A percentile compares a stretch with the other conserved stretches of the same genome.
These are phyloP conservation scores for Acanthisitta chloris DNA, from an alignment of 2,113 vertebrate species.

Conservation along the genomic window DNA sequence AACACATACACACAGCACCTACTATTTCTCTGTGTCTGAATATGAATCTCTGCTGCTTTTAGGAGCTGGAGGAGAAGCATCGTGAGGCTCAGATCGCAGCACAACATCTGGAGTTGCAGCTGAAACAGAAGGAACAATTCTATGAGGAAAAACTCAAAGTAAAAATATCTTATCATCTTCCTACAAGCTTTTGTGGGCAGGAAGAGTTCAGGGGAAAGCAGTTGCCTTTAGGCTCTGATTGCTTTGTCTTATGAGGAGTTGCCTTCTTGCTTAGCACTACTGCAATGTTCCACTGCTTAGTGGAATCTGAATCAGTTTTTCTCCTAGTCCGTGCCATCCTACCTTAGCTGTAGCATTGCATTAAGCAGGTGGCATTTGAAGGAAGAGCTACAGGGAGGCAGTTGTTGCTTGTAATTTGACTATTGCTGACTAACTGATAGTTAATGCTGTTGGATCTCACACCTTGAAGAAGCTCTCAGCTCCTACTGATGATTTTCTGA, in stretches of 20 bases:
- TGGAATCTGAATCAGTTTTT: not conserved
- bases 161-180: constrained; percentile 55
- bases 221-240: not conserved
- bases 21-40: constrained; percentile 1
- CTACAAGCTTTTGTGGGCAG: not conserved
- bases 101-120: constrained; percentile 89
- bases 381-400: not conserved
- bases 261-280: not conserved
- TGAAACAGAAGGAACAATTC: constrained; percentile 95
- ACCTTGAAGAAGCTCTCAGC: not conserved
- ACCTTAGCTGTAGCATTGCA: not conserved
- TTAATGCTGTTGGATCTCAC: not conserved
- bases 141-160: constrained; percentile 98
- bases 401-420: not conserved
- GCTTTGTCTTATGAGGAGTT: not conserved
- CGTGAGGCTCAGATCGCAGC: constrained; percentile 88
- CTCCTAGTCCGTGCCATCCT: not conserved
- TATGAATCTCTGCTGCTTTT: constrained; percentile 34
- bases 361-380: not conserved
- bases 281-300: not conserved
- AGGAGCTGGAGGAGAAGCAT: constrained; percentile 95
- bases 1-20: not conserved
- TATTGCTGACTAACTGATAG: not conserved
- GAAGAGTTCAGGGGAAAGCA: not conserved
- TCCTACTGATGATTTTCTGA: not conserved